A percentile compares a stretch with the other conserved stretches of the same genome.
phyloP scores from a whole-genome alignment of 2,113 vertebrate species.

The Asarcornis scutulata region DNA sequence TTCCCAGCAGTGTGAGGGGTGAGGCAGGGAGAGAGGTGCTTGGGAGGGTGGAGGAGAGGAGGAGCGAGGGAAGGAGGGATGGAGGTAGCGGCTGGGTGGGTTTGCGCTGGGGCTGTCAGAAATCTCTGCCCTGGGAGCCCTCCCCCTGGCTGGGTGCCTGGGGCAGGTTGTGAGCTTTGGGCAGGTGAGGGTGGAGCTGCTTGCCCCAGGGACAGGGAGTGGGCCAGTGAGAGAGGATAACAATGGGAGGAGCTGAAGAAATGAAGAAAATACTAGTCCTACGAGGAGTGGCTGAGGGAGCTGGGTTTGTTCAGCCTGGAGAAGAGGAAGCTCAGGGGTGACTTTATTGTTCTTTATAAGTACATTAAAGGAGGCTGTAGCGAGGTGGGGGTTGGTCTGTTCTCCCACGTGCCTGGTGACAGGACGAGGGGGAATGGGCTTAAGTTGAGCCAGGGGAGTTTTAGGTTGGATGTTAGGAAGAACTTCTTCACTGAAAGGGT shows the following conservation, averaged over 20 bases:
- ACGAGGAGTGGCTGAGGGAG: too few species aligned
- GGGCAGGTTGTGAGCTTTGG: conserved; percentile 26
- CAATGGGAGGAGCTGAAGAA: conserved; percentile 13
- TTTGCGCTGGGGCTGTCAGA: not conserved
- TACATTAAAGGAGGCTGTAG: too few species aligned
- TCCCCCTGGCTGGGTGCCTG: conserved; percentile 1
- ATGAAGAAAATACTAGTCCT: too few species aligned
- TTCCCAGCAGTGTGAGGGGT: not conserved
- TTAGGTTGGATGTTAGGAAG: too few species aligned
- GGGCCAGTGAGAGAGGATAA: not conserved
- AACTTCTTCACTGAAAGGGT: too few species aligned
- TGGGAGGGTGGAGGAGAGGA: not conserved
- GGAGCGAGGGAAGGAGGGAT: not conserved
- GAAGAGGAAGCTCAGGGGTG: too few species aligned
- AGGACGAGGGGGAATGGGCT: too few species aligned
- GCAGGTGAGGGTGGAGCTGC: conserved; percentile 1
- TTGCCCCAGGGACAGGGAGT: conserved; percentile 41
- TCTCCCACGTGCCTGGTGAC: too few species aligned
- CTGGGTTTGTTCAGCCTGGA: too few species aligned
- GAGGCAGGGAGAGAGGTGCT: not conserved
- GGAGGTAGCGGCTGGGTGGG: not conserved
- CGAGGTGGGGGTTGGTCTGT: too few species aligned
- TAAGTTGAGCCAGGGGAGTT: too few species aligned
- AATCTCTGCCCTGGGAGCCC: not conserved
- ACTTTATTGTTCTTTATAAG: too few species aligned